Evolutionary conservation across 1,140 invertebrate species (phyloP).

Genomic region (Subanguina moxae): DNA sequence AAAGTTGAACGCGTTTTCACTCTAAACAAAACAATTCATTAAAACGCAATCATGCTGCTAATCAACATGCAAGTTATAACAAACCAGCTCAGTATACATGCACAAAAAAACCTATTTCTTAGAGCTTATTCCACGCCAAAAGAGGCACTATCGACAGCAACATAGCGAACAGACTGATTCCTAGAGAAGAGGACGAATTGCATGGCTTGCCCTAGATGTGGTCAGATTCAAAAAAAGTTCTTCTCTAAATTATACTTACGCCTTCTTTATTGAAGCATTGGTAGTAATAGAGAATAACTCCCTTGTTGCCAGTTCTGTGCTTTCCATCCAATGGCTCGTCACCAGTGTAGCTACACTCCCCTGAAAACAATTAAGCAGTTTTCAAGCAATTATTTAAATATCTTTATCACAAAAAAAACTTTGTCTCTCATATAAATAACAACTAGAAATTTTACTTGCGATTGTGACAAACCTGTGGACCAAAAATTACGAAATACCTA

Average conservation of each 20-base stretch:
- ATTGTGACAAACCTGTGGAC: too few species aligned
- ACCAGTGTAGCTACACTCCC: conserved; percentile 41
- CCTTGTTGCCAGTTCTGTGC: conserved; percentile 45
- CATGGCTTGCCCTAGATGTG: conserved; percentile 26
- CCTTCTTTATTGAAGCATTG: conserved; percentile 39
- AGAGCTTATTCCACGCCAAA: neutral
- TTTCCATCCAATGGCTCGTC: conserved; percentile 39
- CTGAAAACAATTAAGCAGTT: neutral
- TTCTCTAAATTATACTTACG: neutral
- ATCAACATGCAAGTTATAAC: too few species aligned
- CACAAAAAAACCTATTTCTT: too few species aligned
- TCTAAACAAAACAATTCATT: neutral
- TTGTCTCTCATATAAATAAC: too few species aligned
- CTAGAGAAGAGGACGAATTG: conserved; percentile 14
- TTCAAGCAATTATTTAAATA: neutral
- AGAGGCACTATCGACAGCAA: conserved; percentile 2
- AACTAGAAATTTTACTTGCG: too few species aligned
- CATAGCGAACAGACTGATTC: neutral
- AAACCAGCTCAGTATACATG: too few species aligned
- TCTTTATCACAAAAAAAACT: too few species aligned
- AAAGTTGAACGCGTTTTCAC: neutral
- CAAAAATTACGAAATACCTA: too few species aligned
- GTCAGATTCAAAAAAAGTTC: neutral
- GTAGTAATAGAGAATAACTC: conserved; percentile 39
- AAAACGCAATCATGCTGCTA: too few species aligned